A percentile compares a stretch with the other conserved stretches of the same genome.
Evolutionary conservation across 1,140 invertebrate species (phyloP).

Genomic region (Heliconius himera): DNA sequence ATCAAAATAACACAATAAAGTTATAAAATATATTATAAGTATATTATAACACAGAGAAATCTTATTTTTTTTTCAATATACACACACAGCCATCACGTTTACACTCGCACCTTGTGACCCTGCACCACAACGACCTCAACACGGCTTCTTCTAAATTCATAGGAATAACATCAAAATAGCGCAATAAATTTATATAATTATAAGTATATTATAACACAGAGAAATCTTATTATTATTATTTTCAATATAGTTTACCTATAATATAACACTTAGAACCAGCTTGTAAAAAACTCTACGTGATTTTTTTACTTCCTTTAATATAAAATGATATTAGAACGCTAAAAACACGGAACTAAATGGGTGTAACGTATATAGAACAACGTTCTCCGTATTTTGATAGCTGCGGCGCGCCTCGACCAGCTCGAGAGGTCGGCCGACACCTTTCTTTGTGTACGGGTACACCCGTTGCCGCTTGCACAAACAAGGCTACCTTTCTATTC

Average conservation of each 20-base stretch:
- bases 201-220: not conserved
- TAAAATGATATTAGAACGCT: not conserved
- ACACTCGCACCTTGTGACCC: no score
- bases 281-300: not conserved
- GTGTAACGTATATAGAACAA: not conserved
- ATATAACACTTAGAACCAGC: not conserved
- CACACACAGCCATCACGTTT: no score
- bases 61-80: no score
- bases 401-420: slow-evolving; percentile 13
- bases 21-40: no score
- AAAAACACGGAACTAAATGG: slow-evolving; percentile 26
- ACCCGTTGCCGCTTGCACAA: slow-evolving; percentile 40
- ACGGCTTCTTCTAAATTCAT: no score
- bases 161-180: no score
- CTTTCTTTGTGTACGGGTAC: slow-evolving; percentile 45
- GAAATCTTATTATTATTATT: not conserved
- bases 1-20: no score
- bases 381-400: slow-evolving; percentile 19
- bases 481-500: slow-evolving; percentile 54
- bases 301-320: not conserved
- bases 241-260: no score
- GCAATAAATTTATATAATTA: no score
- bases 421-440: slow-evolving; percentile 37
- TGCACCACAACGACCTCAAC: no score
- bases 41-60: not conserved